phyloP scores from a whole-genome alignment of 2,888 invertebrate genomes.

The Carterocephalus palaemon region DNA sequence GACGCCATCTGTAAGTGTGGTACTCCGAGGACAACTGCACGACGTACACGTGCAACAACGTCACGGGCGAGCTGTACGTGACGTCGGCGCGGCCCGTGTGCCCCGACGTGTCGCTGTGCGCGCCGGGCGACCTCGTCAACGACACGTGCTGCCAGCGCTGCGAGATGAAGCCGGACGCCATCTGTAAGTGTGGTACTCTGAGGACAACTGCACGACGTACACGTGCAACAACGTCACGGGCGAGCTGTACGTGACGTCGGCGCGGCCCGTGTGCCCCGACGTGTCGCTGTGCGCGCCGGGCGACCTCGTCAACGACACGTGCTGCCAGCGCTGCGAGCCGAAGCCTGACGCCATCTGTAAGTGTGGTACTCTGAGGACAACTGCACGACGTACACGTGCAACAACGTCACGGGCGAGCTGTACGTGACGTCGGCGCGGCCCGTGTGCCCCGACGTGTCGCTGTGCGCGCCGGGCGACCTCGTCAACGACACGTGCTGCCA shows the following conservation, averaged over 20 bases:
- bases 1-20: slow-evolving; percentile 65
- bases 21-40: slow-evolving; percentile 82
- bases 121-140: slow-evolving; percentile 70
- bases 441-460: slow-evolving; percentile 81
- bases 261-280: slow-evolving; percentile 80
- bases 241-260: slow-evolving; percentile 75
- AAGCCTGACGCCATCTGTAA: slow-evolving; percentile 70
- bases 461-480: slow-evolving; percentile 77
- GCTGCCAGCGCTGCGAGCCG: slow-evolving; percentile 82
- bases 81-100: slow-evolving; percentile 77
- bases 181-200: slow-evolving; percentile 73
- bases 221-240: slow-evolving; percentile 67
- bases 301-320: slow-evolving; percentile 79
- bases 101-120: slow-evolving; percentile 81
- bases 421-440: slow-evolving; percentile 72
- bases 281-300: slow-evolving; percentile 79
- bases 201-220: slow-evolving; percentile 82
- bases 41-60: slow-evolving; percentile 71
- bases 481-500: slow-evolving; percentile 84
- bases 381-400: slow-evolving; percentile 81
- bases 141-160: slow-evolving; percentile 86
- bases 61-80: slow-evolving; percentile 73
- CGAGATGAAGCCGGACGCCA: slow-evolving; percentile 65
- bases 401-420: slow-evolving; percentile 62
- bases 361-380: slow-evolving; percentile 82